Percentiles rank a stretch among this genome's conserved stretches.
Conservation (phyloP, 2,888 invertebrate genomes). For the Camptogramma bilineatum region DNA sequence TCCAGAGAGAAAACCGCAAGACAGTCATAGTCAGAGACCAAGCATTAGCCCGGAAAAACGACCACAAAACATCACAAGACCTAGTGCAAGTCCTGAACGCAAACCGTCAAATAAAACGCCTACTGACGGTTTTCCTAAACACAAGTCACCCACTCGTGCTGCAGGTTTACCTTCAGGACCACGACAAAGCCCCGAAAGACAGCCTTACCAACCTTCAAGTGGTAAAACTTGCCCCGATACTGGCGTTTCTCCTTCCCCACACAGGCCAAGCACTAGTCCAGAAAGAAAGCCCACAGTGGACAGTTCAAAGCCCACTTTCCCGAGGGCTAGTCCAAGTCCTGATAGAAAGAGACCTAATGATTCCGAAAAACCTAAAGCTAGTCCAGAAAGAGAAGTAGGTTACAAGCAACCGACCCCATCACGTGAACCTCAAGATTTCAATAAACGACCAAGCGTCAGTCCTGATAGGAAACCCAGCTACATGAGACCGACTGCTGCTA, state of each 20-base stretch:
- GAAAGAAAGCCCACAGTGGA: conserved; percentile 24
- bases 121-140: conserved; percentile 38
- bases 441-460: conserved; percentile 43
- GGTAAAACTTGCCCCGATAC: conserved; percentile 20
- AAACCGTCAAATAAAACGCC: conserved; percentile 42
- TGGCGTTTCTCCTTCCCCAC: conserved; percentile 18
- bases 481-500: conserved; percentile 63
- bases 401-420: conserved; percentile 29
- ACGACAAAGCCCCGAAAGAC: conserved; percentile 54
- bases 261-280: conserved; percentile 30
- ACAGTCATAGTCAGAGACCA: conserved; percentile 53
- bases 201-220: conserved; percentile 30
- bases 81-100: conserved; percentile 58
- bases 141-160: conserved; percentile 29
- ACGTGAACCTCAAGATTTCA: conserved; percentile 31
- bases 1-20: conserved; percentile 63
- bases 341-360: conserved; percentile 45
- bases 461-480: conserved; percentile 62
- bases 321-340: conserved; percentile 52
- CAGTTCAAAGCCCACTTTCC: conserved; percentile 26
- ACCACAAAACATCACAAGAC: conserved; percentile 47
- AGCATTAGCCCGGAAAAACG: conserved; percentile 69
- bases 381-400: conserved; percentile 48
- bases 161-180: conserved; percentile 42
- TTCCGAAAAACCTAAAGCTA: conserved; percentile 35